Evolutionary conservation across 1,140 invertebrate species (phyloP).

Genomic region (Neodiprion virginianus): DNA sequence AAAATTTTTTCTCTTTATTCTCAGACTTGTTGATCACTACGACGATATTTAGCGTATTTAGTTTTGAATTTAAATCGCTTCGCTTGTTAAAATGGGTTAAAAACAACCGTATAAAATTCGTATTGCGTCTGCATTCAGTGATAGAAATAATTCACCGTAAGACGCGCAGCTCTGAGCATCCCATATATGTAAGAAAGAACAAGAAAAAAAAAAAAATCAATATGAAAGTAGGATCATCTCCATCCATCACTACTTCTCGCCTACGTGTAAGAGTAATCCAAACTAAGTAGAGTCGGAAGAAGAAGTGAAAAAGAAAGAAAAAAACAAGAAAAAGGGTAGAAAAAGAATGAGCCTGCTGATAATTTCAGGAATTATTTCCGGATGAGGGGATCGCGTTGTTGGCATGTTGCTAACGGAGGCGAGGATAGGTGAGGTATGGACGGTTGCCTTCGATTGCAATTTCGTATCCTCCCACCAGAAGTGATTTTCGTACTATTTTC

Average conservation of each 20-base stretch:
- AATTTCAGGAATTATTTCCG: slow-evolving; percentile 33
- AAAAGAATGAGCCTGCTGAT: slow-evolving; percentile 26
- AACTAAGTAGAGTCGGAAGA: too few species aligned
- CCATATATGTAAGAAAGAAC: too few species aligned
- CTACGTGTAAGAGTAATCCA: background rate
- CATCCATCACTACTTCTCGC: background rate
- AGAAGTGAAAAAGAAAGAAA: background rate
- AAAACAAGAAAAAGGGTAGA: background rate
- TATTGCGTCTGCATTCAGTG: too few species aligned
- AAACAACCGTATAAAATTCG: too few species aligned
- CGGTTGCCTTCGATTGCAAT: background rate
- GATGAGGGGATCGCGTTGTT: slow-evolving; percentile 12
- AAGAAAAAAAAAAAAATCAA: background rate
- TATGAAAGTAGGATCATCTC: background rate
- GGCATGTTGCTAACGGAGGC: background rate
- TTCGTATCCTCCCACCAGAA: background rate
- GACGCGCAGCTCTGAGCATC: too few species aligned
- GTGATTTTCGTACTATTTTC: background rate
- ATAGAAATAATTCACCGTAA: too few species aligned
- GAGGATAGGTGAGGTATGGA: background rate
- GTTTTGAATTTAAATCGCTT: too few species aligned
- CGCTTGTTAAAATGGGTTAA: too few species aligned
- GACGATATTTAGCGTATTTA: too few species aligned
- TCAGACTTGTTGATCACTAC: too few species aligned
- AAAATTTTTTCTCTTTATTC: too few species aligned